Evolutionary conservation across 2,113 vertebrate species (phyloP), one percentile per base, ranked within the genome.

Genomic region (Bostrychus sinensis): DNA sequence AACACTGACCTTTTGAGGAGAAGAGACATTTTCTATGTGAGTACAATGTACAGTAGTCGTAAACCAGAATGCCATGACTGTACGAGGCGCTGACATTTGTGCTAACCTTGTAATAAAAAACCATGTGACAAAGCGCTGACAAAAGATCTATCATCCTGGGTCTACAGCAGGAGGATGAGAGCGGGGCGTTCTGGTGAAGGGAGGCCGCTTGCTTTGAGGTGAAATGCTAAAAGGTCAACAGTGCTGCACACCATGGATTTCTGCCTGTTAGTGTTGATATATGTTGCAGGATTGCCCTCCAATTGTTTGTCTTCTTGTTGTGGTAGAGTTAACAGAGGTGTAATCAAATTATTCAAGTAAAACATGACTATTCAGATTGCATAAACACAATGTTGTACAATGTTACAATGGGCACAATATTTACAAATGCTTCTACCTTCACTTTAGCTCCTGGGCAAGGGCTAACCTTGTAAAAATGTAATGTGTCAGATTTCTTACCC

Each of bases 51-150:
- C 42, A 45, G 42, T 17, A 70, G 62, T 66, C 30, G 62, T 86
- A 77, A 85, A 86, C 66, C 41, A 56, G 61, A 69, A 79, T 71
- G 75, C 59, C 61, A 64, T 6, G 2, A 25, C 65, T 78, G 79
- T 20, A 41, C 62, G 59, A 64, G 72, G 58, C 39, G 57, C 59
- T 84, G 78, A 86, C 83, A 84, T 84, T 80, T 83, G 63, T 3
- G 66, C 68, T 83, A 67, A 86, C 88, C 78, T 84, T 88, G 83
- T 79, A 46, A 85, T 81, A 83, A 83, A 87, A 68, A 68, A 67
- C 54, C 39, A 82, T 20, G 59, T 69, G 75, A 75, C 64, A 74
- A 72, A 66, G 45, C 58, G 42, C 71, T 86, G 86, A 83, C 70
- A 64, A 73, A 56, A 58, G 61, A 83, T 70, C 64, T 36, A 62